Evolutionary conservation across 2,797 vertebrate species (phyloP), one percentile per base, ranked within the genome.

Genomic region (Brotula barbata): DNA sequence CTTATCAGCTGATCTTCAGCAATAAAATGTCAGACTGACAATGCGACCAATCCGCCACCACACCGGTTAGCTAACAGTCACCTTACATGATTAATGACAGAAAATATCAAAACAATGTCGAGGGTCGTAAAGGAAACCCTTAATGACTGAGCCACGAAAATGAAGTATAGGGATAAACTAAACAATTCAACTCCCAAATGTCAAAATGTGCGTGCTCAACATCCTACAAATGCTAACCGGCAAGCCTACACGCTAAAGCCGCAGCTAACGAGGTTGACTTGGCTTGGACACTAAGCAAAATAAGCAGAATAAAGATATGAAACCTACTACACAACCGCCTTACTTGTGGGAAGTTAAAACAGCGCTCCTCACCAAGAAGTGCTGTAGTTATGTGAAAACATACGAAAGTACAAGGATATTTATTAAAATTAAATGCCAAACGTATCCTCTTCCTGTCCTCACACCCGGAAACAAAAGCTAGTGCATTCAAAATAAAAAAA

Each of bases 211-310:
- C 50, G 39, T 34, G 66, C 51, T 72, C 62, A 45, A 68, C 65
- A 70, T 40, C 62, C 33, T 70, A 39, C 73, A 78, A 69, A 80
- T 82, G 86, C 87, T 87, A 89, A 84, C 87, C 89, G 88, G 89
- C 71, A 88, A 88, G 81, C 84, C 63, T 28, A n/a, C 36, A 48
- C 47, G 77, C 78, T 79, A 72, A 68, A 1, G 12, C 65, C 19
- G 74, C 71, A 75, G 75, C 73, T 68, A 73, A 63, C 23, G 39
- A 72, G 54, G 56, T 19, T 44, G 40, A 62, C 33, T 39, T 39
- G 37, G 2, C 37, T 39, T 15, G 7, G 7, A 15, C 25, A 39
- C 5, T 11, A 11, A 52, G 15, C 16, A 48, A 48, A 7, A 15
- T 41, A 21, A 50, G 52, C 15, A 51, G 61, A 61, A 47, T 15